These are phyloP conservation scores for honey bee (Apis mellifera) DNA, from an alignment of 1,140 invertebrate genomes.

Conservation along the genomic window DNA sequence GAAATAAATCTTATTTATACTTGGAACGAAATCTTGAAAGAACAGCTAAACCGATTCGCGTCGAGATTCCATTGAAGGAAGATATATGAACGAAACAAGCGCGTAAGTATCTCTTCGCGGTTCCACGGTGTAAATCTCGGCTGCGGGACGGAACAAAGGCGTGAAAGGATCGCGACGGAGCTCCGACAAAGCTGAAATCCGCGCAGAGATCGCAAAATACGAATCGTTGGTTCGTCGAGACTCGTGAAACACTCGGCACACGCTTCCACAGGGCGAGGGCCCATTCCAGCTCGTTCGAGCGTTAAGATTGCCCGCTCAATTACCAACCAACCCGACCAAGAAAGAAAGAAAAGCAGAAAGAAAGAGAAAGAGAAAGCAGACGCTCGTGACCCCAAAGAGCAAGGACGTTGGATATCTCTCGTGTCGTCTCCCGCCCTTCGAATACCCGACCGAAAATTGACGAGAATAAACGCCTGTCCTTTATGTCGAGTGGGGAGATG, in stretches of 20 bases:
- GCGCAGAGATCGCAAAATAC: slow-evolving; percentile 45
- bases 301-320: slow-evolving; percentile 66
- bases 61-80: background rate
- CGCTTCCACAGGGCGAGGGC: slow-evolving; percentile 23
- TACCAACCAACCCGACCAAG: slow-evolving; percentile 41
- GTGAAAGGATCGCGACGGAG: slow-evolving; percentile 32
- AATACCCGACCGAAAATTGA: background rate
- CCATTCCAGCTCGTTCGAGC: slow-evolving; percentile 59
- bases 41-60: background rate
- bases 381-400: slow-evolving; percentile 15
- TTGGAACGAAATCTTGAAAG: background rate
- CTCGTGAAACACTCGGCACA: slow-evolving; percentile 54
- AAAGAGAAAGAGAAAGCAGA: background rate
- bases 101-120: background rate
- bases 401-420: slow-evolving; percentile 39
- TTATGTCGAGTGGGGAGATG: background rate
- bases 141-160: slow-evolving; percentile 8
- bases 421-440: background rate
- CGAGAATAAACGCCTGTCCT: background rate
- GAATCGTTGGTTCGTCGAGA: slow-evolving; percentile 52
- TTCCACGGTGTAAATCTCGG: background rate
- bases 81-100: background rate
- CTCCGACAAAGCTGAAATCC: slow-evolving; percentile 25
- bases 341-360: background rate
- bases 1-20: too few relatives aligned